Evolutionary conservation across 2,888 invertebrate species (phyloP).

Genomic region (Campoletis raptor): DNA sequence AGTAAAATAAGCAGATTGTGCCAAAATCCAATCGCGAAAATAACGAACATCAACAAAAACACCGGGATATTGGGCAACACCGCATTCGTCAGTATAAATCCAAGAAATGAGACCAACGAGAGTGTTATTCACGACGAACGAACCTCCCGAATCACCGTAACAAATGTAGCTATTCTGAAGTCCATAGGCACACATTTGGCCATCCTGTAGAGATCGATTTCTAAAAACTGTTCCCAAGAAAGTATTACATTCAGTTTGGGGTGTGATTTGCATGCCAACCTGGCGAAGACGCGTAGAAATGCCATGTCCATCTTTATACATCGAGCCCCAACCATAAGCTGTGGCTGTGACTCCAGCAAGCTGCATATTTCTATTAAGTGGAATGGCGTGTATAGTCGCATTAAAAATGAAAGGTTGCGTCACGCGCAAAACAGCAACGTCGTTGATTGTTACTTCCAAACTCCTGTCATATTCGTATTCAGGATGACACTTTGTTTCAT

Average conservation of each 20-base stretch:
- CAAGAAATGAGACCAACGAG: constrained; percentile 19
- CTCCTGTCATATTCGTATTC: background rate
- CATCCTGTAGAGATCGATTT: background rate
- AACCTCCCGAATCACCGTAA: constrained; percentile 20
- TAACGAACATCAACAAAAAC: background rate
- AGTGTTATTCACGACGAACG: background rate
- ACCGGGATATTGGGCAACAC: background rate
- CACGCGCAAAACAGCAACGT: constrained; percentile 2
- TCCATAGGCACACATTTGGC: background rate
- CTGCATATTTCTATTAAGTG: background rate
- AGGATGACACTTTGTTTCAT: background rate
- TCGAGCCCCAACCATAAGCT: constrained; percentile 13
- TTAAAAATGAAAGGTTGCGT: background rate
- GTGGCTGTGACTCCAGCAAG: background rate
- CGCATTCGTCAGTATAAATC: background rate
- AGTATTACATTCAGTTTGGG: background rate
- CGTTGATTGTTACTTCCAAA: background rate
- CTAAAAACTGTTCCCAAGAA: background rate
- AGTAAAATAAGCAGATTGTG: too few relatives aligned
- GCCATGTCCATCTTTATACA: background rate
- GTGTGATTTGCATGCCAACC: background rate
- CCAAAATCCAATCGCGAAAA: background rate
- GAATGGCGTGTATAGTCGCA: background rate
- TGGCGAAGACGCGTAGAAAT: background rate
- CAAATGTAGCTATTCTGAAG: background rate